Evolutionary conservation across 2,888 invertebrate species (phyloP).

Genomic region (Ecdyonurus torrentis): DNA sequence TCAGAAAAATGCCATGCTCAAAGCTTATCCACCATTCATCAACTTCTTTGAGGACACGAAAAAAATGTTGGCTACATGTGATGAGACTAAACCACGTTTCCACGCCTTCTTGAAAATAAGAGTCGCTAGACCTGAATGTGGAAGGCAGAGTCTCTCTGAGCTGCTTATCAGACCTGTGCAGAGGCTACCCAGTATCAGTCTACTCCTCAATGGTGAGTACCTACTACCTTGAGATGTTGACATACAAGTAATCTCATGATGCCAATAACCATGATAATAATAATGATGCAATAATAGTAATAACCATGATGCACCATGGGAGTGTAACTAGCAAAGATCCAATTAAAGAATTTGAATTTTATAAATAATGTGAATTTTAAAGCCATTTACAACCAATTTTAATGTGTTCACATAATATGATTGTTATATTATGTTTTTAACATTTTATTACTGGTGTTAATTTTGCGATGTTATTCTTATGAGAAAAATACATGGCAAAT

Average conservation of each 20-base stretch:
- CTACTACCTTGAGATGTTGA: not conserved
- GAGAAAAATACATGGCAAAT: too few relatives aligned
- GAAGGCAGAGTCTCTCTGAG: constrained; percentile 88
- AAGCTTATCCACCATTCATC: constrained; percentile 94
- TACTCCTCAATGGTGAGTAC: constrained; percentile 72
- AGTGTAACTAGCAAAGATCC: not conserved
- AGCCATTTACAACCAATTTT: too few relatives aligned
- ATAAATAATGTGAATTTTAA: too few relatives aligned
- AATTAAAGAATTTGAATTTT: too few relatives aligned
- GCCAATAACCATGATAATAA: too few relatives aligned
- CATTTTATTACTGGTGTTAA: too few relatives aligned
- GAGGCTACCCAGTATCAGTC: constrained; percentile 87
- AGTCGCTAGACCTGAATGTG: constrained; percentile 88
- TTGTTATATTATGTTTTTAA: too few relatives aligned
- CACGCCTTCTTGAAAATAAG: constrained; percentile 96
- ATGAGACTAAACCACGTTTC: constrained; percentile 85
- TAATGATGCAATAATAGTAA: too few relatives aligned
- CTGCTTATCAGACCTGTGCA: constrained; percentile 95
- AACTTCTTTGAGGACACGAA: constrained; percentile 97
- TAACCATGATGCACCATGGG: too few relatives aligned
- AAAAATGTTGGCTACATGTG: constrained; percentile 79
- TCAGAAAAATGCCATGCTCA: constrained; percentile 27
- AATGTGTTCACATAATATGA: too few relatives aligned
- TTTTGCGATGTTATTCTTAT: too few relatives aligned
- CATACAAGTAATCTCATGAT: not conserved